phyloP scores from a whole-genome alignment of 2,888 invertebrate genomes.

The Dryadula phaetusa region DNA sequence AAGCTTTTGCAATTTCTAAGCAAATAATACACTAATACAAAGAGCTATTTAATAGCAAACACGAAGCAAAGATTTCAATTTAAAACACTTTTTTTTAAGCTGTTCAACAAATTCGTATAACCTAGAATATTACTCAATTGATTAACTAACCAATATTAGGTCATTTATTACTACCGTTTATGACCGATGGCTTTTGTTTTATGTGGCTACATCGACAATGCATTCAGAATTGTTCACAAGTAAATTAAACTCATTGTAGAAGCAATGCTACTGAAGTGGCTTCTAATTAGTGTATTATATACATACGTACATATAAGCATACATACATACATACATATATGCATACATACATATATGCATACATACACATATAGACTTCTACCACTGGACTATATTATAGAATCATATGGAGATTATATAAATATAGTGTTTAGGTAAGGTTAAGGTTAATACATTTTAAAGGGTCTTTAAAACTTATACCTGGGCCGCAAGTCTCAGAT shows the following conservation, averaged over 20 bases:
- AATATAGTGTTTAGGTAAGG: too few relatives aligned
- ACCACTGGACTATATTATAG: background rate
- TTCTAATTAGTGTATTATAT: background rate
- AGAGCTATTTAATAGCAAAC: background rate
- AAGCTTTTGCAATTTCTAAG: too few relatives aligned
- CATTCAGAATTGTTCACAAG: conserved; percentile 2
- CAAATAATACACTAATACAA: background rate
- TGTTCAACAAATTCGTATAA: background rate
- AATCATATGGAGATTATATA: too few relatives aligned
- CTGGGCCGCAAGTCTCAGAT: too few relatives aligned
- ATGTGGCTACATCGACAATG: conserved; percentile 3
- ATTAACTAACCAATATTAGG: background rate
- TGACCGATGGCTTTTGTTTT: conserved; percentile 6
- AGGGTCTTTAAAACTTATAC: too few relatives aligned
- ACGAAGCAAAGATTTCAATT: background rate
- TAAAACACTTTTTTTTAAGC: conserved; percentile 4
- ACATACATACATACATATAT: background rate
- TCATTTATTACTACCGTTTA: conserved; percentile 2
- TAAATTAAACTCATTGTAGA: conserved; percentile 1
- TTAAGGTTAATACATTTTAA: too few relatives aligned
- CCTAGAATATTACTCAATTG: background rate
- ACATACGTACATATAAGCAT: background rate
- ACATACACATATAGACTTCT: too few relatives aligned
- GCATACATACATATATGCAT: background rate
- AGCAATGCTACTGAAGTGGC: background rate